Base-by-base conservation (phyloP, 2,888 invertebrate genomes). In the Gryllus longicercus region DNA sequence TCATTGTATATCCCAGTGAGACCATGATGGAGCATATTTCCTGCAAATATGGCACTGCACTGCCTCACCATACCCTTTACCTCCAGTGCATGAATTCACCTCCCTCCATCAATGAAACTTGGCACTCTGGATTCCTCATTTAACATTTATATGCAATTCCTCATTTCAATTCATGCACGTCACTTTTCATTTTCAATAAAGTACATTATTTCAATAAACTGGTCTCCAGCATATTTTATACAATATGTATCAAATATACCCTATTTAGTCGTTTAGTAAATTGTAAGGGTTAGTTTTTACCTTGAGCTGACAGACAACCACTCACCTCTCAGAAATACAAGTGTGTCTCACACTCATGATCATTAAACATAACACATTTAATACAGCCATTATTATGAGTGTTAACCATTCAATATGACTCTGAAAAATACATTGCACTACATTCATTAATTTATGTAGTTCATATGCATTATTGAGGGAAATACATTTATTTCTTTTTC, bases 141-240 rank as follows among this genome's bases (percentile, higher is more conserved):
- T 38, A 38, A 38, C 38, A 38, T 38, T 38, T 18, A 63, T 63
- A n/a, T n/a, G 63, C 63, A 63, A 14, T 63, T 63, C 63, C 63
- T 63, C 63, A 63, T 63, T 63, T 63, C 63, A 63, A n/a, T 77
- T 77, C 50, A 38, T 50, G 49, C 50, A 77, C 18, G 50, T 38
- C 49, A 77, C 12, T 49, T n/a, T 77, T 77, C 12, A 23, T 77
- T n/a, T 49, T 50, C 50, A 14, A 77, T 49, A 77, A n/a, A 49
- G 14, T 49, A 12, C 38, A 25, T 49, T 18, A 76, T 23, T 76
- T 38, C 38, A 49, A 3, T 38, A 50, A 80, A 79, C 51, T 79
- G 80, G 80, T 79, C 79, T 80, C 80, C 80, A 80, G 80, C 80
- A 80, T 77, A 79, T 51, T 11, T 50, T 38, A 80, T 25, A 50